Evolutionary conservation across 2,888 invertebrate genomes (phyloP).

Genomic region (Dynastes hyllus): DNA sequence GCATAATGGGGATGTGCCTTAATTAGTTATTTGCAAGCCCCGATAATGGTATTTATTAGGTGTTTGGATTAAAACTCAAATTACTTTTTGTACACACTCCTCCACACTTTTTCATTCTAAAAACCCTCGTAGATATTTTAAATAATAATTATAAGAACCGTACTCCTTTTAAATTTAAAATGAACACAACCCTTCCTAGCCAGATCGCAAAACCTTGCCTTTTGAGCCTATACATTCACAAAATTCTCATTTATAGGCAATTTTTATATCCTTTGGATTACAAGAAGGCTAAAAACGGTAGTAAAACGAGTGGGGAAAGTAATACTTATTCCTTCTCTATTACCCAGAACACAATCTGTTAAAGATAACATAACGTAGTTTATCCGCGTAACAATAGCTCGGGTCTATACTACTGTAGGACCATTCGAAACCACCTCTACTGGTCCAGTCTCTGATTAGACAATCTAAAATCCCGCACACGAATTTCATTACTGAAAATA

Average conservation of each 20-base stretch:
- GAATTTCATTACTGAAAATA: slow-evolving; percentile 50
- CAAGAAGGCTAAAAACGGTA: background rate
- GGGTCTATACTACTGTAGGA: slow-evolving; percentile 19
- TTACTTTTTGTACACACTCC: too few relatives aligned
- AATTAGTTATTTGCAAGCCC: too few relatives aligned
- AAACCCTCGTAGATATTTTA: too few relatives aligned
- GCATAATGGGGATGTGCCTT: too few relatives aligned
- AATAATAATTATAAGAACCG: too few relatives aligned
- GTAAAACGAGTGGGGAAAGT: background rate
- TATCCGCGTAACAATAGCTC: slow-evolving; percentile 28
- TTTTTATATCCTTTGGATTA: background rate
- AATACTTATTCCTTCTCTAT: slow-evolving; percentile 5
- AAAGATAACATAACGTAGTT: slow-evolving; percentile 25
- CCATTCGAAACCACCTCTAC: slow-evolving; percentile 20
- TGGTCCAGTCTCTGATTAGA: slow-evolving; percentile 46
- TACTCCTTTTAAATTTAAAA: too few relatives aligned
- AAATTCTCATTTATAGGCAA: slow-evolving; percentile 12
- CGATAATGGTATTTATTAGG: too few relatives aligned
- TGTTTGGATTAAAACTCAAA: too few relatives aligned
- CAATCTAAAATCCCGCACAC: slow-evolving; percentile 51
- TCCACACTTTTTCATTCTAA: background rate
- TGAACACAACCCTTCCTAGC: too few relatives aligned
- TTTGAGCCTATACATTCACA: background rate
- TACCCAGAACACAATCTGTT: slow-evolving; percentile 13
- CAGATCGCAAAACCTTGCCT: too few relatives aligned